These are phyloP conservation scores for Calameuta filiformis DNA, from an alignment of 2,888 invertebrate species.

Conservation along the genomic window DNA sequence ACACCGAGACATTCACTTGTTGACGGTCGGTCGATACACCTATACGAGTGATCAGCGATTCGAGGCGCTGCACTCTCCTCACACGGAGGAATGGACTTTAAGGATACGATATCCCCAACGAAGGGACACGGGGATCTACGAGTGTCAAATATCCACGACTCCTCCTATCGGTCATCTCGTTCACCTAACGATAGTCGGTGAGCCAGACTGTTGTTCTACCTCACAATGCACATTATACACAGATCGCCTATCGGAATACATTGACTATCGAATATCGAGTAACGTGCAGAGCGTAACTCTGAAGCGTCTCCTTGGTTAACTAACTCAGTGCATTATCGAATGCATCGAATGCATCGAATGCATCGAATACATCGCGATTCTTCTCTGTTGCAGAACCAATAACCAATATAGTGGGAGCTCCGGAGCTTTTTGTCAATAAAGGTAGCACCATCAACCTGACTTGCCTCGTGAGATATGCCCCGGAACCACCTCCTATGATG, in stretches of 20 bases:
- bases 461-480: slow-evolving; percentile 84
- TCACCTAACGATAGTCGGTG: slow-evolving; percentile 85
- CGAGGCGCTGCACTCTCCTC: slow-evolving; percentile 86
- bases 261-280: no score
- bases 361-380: background rate
- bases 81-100: slow-evolving; percentile 89
- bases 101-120: slow-evolving; percentile 80
- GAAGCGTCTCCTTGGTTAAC: no score
- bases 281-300: no score
- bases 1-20: slow-evolving; percentile 79
- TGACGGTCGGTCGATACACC: slow-evolving; percentile 80
- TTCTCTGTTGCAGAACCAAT: slow-evolving; percentile 75
- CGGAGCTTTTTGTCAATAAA: slow-evolving; percentile 85
- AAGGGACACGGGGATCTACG: slow-evolving; percentile 83
- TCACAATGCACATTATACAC: no score
- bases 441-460: slow-evolving; percentile 91
- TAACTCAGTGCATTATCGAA: background rate
- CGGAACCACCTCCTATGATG: slow-evolving; percentile 86
- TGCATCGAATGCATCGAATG: background rate
- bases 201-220: slow-evolving; percentile 58
- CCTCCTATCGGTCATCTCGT: slow-evolving; percentile 88
- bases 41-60: slow-evolving; percentile 88
- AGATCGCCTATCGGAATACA: no score
- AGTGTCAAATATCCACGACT: slow-evolving; percentile 92
- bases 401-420: slow-evolving; percentile 84